Base-by-base conservation (phyloP, 2,888 invertebrate genomes). In the Alsophila aescularia region DNA sequence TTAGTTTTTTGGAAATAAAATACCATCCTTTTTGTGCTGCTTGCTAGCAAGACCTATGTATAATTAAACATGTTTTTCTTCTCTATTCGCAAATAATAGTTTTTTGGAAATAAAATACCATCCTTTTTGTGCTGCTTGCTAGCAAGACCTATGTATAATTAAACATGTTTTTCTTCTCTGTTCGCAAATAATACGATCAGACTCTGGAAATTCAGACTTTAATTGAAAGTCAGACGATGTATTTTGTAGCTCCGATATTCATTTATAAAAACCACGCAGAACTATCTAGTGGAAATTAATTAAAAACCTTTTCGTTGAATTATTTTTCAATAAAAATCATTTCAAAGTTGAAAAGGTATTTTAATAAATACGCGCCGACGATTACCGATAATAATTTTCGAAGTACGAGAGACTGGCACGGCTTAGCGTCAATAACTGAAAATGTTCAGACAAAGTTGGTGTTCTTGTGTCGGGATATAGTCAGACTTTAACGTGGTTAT, bases 361-460 rank as follows among this genome's bases (percentile, higher is more conserved):
- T 36, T 12, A 47, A 60, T 62, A 52, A 59, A 65, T 64, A 60
- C 29, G n/a, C 58, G 55, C 16, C 36, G 5, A 18, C 56, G 52
- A 72, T 71, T 70, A 60, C 34, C 61, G n/a, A n/a, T n/a, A n/a
- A n/a, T n/a, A 68, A 69, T 70, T 67, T 48, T 42, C 48, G 42
- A 4, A 64, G 55, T 55, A 58, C 52, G 44, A 29, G 8, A 29
- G 10, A 44, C 42, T 43, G 21, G 50, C 35, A 44, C 45, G 36
- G 50, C n/a, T 41, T 31, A 41, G 50, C 62, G 39, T 58, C 66
- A 54, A 68, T 69, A 62, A 66, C 55, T 52, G 58, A 52, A 64
- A 60, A 10, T 40, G 32, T 32, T 1, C 13, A 32, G 13, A 6
- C 12, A 32, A 32, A 32, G 32, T 13, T 32, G 32, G 32, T 24